These are phyloP conservation scores for Erannis defoliaria DNA, from an alignment of 2,888 invertebrate genomes.

Conservation along the genomic window DNA sequence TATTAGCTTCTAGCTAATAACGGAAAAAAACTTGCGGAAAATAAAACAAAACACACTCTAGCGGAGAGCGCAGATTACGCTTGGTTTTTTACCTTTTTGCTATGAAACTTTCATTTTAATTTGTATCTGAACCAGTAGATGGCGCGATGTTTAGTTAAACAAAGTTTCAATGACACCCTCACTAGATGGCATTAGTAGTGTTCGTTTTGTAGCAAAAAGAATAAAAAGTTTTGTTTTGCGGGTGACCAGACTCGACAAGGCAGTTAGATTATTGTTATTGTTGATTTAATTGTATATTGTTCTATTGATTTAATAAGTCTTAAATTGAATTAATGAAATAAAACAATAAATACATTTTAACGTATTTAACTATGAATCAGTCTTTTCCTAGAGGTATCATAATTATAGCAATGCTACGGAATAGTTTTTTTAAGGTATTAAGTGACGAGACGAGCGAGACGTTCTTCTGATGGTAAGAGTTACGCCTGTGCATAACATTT, in stretches of 20 bases:
- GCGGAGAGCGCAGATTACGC: constrained; percentile 55
- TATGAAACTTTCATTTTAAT: constrained; percentile 12
- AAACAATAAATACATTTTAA: too few species aligned
- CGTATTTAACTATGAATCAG: too few species aligned
- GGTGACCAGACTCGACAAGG: background rate
- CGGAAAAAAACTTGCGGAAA: constrained; percentile 48
- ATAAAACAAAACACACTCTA: constrained; percentile 74
- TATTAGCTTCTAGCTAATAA: too few species aligned
- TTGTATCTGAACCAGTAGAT: constrained; percentile 40
- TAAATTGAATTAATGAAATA: too few species aligned
- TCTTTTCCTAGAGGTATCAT: too few species aligned
- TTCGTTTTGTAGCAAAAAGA: constrained; percentile 28
- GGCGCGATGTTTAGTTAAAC: constrained; percentile 39
- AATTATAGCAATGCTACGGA: too few species aligned
- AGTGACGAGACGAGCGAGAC: too few species aligned
- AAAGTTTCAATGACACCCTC: background rate
- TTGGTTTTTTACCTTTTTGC: constrained; percentile 50
- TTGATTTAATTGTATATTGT: background rate
- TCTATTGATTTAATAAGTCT: too few species aligned
- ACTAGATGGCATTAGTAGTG: constrained; percentile 39
- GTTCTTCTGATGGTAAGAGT: too few species aligned
- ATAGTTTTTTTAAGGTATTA: too few species aligned
- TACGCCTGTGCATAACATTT: too few species aligned
- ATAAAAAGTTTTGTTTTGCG: constrained; percentile 8
- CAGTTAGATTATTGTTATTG: background rate